Base-by-base conservation (phyloP, 1,140 invertebrate species). In the Trichonephila clavata region DNA sequence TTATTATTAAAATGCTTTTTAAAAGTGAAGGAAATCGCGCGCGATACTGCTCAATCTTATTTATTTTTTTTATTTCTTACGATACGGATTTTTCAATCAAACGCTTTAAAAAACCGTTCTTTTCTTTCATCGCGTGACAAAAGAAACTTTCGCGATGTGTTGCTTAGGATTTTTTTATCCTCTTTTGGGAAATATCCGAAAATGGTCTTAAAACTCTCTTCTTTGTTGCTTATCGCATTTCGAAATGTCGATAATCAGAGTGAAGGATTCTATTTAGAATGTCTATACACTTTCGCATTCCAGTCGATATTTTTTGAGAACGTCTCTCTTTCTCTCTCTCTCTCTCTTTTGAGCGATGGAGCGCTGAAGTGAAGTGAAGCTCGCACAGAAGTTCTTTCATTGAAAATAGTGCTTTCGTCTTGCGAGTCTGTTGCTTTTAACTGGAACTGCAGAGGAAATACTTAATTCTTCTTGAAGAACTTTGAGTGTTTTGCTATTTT, bases 171-270 rank as follows among this genome's bases (percentile, higher is more conserved):
- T 20, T 21, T 83, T 83, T 50, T 39, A 80, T 50, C 80, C 43
- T 83, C 39, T 83, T 83, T 83, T 50, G 2, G 6, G 39, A 57
- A 50, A 43, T 83, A 83, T 83, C 80, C 6, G 80, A 6, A 83
- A 83, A 83, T 50, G 80, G 43, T 57, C 80, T 83, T 57, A 83
- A 83, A 57, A 65, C n/a, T 71, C 27, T 32, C 80, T 57, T 4
- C 43, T 83, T 83, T 83, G 43, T 83, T 57, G 39, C 80, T 83
- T 83, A 83, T 83, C 80, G 80, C 18, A 21, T 57, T 50, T 50
- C 80, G 8, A 43, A 83, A 83, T 83, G 80, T 83, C 80, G 43
- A 83, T 83, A 83, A 83, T 83, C 80, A 83, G 50, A 27, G 68
- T 16, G 68, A 71, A 71, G 27, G 68, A 57, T 83, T 83, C 43